These are phyloP conservation scores for Sterrhoptilus dennistouni DNA, from an alignment of 2,113 vertebrate species.

Conservation along the genomic window DNA sequence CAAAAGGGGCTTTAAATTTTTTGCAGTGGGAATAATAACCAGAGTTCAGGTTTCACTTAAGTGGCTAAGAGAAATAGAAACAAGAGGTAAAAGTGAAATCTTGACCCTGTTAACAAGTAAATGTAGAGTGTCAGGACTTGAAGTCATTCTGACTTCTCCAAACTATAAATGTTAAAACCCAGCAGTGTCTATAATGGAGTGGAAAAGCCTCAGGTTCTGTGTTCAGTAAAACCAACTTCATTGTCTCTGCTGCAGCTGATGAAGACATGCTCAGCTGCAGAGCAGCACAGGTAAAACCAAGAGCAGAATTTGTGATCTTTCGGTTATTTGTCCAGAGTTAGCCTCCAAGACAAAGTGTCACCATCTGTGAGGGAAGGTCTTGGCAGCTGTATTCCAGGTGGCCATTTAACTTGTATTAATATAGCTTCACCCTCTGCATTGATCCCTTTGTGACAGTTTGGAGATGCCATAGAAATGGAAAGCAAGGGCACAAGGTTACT, in stretches of 20 bases:
- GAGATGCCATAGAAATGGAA: constrained; percentile 42
- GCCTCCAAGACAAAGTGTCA: neutral
- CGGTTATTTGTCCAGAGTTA: neutral
- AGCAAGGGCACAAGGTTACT: constrained; percentile 42
- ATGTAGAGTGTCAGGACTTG: neutral
- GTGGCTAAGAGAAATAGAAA: neutral
- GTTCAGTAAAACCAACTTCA: neutral
- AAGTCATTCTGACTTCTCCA: neutral
- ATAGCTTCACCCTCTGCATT: neutral
- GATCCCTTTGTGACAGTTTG: neutral
- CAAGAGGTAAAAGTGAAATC: neutral
- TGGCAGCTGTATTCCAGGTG: constrained; percentile 31
- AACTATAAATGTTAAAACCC: neutral
- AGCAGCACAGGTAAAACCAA: neutral
- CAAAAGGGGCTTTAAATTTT: neutral
- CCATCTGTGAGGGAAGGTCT: neutral
- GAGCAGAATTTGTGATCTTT: neutral
- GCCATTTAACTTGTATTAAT: neutral
- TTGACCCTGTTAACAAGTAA: neutral
- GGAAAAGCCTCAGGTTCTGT: neutral
- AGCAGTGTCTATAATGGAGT: neutral
- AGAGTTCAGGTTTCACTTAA: neutral
- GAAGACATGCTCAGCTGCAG: neutral
- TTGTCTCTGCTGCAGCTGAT: neutral
- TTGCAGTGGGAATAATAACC: neutral